Evolutionary conservation across 2,113 vertebrate species (phyloP), one percentile per base, ranked within the genome.

Genomic region (Antennarius striatus): DNA sequence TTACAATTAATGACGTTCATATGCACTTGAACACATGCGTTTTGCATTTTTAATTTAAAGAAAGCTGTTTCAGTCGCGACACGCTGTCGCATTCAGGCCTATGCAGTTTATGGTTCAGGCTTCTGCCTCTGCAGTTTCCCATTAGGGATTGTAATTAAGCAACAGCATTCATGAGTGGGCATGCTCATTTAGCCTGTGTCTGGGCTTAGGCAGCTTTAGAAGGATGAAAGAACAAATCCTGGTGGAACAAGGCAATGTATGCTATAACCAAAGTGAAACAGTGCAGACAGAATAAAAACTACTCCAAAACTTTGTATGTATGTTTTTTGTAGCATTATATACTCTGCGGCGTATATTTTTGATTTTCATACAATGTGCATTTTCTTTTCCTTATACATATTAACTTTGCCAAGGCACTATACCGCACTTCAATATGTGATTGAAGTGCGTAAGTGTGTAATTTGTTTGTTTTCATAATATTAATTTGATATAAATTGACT

Each of bases 121-220:
- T 68, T 79, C 71, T 77, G 76, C 88, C 49, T 79, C 73, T 30
- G 52, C 48, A 67, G 65, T 73, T 85, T 88, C 79, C 81, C 85
- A 90, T 88, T 75, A 90, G 74, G 67, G 78, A 87, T 79, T 87
- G 79, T 89, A 91, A 91, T 91, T 90, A 89, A 89, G 72, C 81
- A 82, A 67, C 79, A 79, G 80, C 78, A 88, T 90, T 91, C 86
- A 90, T 84, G 88, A 88, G 87, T 85, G 75, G 83, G 72, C 74
- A 80, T 81, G 72, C 82, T 89, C 83, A 83, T 90, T 90, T 89
- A 83, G 78, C 71, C 54, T 66, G 63, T 28, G 69, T 72, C 77
- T 82, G 66, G 70, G 86, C 67, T 86, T 81, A 81, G 76, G 68
- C 67, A 73, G 83, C 85, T 88, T 89, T 77, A 84, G 52, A 73